Base-by-base conservation (phyloP, 1,140 invertebrate species). In the Drosophila suzukii region DNA sequence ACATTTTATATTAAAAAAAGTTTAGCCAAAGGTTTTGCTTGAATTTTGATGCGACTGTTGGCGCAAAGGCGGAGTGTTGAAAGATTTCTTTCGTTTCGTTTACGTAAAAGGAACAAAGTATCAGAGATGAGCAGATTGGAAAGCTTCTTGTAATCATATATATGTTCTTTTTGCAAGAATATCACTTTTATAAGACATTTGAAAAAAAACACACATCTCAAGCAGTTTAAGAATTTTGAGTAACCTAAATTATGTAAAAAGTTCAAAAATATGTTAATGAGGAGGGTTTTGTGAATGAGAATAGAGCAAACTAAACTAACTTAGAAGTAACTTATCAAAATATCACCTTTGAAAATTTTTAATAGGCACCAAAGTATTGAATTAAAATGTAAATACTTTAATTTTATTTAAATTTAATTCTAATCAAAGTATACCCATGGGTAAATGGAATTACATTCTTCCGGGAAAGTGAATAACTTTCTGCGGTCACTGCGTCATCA, bases 401-500 rank as follows among this genome's bases (percentile, higher is more conserved):
- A 20, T 20, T 20, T 20, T 20, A 20, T 20, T 20, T 20, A 20
- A 20, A 2, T 20, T 20, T 20, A 1, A 20, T 20, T 20, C 20
- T 20, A 20, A 20, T 30, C 6, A 30, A 30, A 30, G 4, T 30
- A 0, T 30, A 30, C 27, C 27, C 20, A 20, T 20, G 20, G 20
- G 2, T 30, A 4, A 3, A 30, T 30, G 4, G 6, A 1, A 17
- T 11, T 44, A 20, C 8, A 24, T 27, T 8, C 41, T 8, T 4
- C 41, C 41, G 5, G 6, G 0, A 27, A 32, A 7, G 47, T 11
- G 8, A 32, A 15, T 5, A 41, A 1, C 17, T 6, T 5, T 7
- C 10, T 13, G 2, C 38, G 47, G 34, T 73, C 70, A 73, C 67
- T 41, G 41, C 36, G 27, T 41, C 70, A 73, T 47, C 70, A 54